These are phyloP conservation scores for Karalla daura DNA, from an alignment of 2,797 vertebrate genomes.

Conservation along the genomic window DNA sequence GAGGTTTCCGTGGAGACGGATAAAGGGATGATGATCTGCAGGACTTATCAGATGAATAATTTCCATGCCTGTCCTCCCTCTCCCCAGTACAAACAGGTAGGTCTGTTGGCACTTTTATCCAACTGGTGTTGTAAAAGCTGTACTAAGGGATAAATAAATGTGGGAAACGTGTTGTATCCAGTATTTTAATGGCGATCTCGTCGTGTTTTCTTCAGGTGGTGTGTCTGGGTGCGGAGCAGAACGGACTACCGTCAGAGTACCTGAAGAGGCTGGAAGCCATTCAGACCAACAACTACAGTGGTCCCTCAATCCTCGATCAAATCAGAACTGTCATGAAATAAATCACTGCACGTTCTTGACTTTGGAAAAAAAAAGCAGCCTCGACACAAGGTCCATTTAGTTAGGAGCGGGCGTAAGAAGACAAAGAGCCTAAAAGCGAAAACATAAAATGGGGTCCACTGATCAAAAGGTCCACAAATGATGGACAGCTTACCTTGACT, in stretches of 20 bases:
- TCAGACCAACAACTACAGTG: constrained; percentile 75
- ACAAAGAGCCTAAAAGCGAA: too few species aligned
- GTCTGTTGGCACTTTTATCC: too few species aligned
- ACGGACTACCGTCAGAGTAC: constrained; percentile 69
- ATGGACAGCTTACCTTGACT: neutral
- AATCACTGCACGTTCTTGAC: neutral
- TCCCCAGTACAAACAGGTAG: constrained; percentile 85
- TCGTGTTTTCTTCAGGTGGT: constrained; percentile 62
- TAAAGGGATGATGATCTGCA: constrained; percentile 67
- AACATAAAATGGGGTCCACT: too few species aligned
- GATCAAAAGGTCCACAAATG: too few species aligned
- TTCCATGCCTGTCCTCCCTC: constrained; percentile 76
- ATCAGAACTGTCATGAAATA: constrained; percentile 39
- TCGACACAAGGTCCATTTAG: neutral
- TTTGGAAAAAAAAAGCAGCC: neutral
- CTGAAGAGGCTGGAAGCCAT: constrained; percentile 62
- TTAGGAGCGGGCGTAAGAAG: neutral
- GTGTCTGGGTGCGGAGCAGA: constrained; percentile 75
- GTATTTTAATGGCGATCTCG: neutral
- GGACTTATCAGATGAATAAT: constrained; percentile 84
- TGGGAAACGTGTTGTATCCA: neutral
- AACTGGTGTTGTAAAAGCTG: neutral
- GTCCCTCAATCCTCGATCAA: constrained; percentile 67
- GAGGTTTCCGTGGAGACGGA: constrained; percentile 79
- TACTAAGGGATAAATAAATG: neutral